Evolutionary conservation across 2,888 invertebrate genomes (phyloP), one percentile per base, ranked within the genome.

Genomic region (Marronus borbonicus): DNA sequence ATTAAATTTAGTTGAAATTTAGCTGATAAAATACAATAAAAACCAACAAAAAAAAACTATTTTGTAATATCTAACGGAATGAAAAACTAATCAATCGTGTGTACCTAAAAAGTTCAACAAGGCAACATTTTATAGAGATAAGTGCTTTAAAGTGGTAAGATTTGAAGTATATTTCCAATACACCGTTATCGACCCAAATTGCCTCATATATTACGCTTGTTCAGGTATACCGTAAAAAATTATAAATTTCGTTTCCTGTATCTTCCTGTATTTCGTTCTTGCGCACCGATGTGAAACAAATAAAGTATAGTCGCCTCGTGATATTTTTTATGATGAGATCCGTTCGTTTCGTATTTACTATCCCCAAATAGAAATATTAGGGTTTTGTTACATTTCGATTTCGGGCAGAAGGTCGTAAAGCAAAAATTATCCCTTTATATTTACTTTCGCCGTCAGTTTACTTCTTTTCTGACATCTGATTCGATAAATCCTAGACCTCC

Each of bases 361-460:
- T 14, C 50, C 28, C 28, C 14, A 50, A 28, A 28, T 3, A 36
- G 39, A 10, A 62, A 74, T 44, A 44, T 74, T 60, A 60, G 17
- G 55, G 1, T 44, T 10, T 62, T 60, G 44, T 24, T 74, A 74
- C 17, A 28, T 74, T 60, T 74, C 24, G 44, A 60, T 62, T 60
- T 60, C 58, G 24, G 14, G 28, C 28, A 60, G 28, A 44, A 74
- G 60, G 36, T 44, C 24, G 50, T 68, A 39, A 17, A 44, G 44
- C 24, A 60, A 74, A 74, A 60, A 74, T 74, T 74, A 74, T 74
- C 60, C 55, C 60, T 20, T 74, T 74, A 44, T 74, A 74, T 74
- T 74, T 74, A 74, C 72, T 39, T 39, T 24, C 12, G 8, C 72
- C 49, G 72, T 60, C 58, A 24, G 20, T 74, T 74, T 74, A 28